Conservation (phyloP, 2,888 invertebrate genomes). For the Zeuzera pyrina region DNA sequence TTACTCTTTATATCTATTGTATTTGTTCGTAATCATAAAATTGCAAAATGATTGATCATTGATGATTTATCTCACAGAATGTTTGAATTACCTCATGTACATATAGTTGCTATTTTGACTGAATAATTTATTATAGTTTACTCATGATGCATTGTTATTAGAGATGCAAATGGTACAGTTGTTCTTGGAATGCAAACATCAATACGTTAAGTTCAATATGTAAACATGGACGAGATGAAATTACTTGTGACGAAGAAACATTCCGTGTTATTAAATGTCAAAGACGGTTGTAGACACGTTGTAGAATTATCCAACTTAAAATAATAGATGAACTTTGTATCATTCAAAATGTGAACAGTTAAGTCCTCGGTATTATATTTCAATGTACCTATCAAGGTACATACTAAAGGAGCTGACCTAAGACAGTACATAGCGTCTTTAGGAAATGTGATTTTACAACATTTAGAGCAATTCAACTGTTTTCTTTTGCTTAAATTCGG, state of each 20-base stretch:
- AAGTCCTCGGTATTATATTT: too few species aligned
- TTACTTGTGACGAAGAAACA: slow-evolving; percentile 22
- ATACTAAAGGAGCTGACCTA: too few species aligned
- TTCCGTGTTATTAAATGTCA: slow-evolving; percentile 32
- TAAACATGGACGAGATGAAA: slow-evolving; percentile 38
- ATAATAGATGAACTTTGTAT: slow-evolving; percentile 25
- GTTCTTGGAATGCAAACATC: slow-evolving; percentile 46
- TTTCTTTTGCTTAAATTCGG: too few species aligned
- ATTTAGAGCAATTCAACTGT: too few species aligned
- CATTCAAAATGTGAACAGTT: slow-evolving; percentile 15
- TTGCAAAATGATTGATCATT: slow-evolving; percentile 33
- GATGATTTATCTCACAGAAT: slow-evolving; percentile 50
- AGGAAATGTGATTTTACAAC: too few species aligned
- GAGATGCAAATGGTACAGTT: slow-evolving; percentile 30
- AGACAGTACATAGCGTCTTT: too few species aligned
- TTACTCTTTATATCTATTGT: slow-evolving; percentile 17
- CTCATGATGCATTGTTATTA: slow-evolving; percentile 44
- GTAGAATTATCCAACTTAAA: slow-evolving; percentile 4
- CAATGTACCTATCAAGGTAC: too few species aligned
- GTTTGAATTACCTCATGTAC: slow-evolving; percentile 23
- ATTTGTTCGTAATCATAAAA: slow-evolving; percentile 36
- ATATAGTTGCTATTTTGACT: slow-evolving; percentile 33
- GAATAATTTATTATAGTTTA: slow-evolving; percentile 39
- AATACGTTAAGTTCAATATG: slow-evolving; percentile 28
- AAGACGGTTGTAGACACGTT: slow-evolving; percentile 18